phyloP scores from a whole-genome alignment of 2,888 invertebrate species.

The Aelia acuminata region DNA sequence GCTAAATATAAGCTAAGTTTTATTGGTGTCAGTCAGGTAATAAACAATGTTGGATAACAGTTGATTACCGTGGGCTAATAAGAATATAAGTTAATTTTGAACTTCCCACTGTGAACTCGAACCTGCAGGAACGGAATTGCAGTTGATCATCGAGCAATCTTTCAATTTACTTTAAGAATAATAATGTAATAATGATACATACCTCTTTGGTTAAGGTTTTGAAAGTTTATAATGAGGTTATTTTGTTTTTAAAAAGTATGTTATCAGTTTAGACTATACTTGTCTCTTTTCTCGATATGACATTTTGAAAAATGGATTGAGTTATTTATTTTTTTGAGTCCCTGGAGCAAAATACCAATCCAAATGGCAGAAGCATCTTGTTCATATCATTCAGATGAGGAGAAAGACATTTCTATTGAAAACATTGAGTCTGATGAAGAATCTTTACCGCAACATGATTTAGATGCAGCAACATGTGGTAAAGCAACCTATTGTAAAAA shows the following conservation, averaged over 20 bases:
- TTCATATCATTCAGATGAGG: background rate
- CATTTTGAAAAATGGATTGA: background rate
- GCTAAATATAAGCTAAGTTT: too few relatives aligned
- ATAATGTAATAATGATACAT: background rate
- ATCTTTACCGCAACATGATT: constrained; percentile 30
- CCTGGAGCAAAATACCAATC: background rate
- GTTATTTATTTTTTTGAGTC: background rate
- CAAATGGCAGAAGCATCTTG: constrained; percentile 19
- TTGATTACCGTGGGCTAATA: too few relatives aligned
- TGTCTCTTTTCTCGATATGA: background rate
- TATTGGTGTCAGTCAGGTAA: too few relatives aligned
- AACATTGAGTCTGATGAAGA: constrained; percentile 42
- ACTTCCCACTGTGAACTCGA: too few relatives aligned
- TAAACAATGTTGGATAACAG: too few relatives aligned
- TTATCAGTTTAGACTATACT: background rate
- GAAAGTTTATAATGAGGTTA: background rate
- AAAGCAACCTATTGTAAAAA: background rate
- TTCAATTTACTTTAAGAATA: too few relatives aligned
- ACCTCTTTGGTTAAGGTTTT: background rate
- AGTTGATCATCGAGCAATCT: too few relatives aligned
- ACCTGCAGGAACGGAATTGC: too few relatives aligned
- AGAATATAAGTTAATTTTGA: too few relatives aligned
- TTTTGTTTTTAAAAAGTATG: background rate
- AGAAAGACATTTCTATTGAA: constrained; percentile 34
- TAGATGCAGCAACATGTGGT: background rate